These are phyloP conservation scores for Sarotherodon lohbergeri DNA, from an alignment of 2,113 vertebrate species.

Conservation along the genomic window DNA sequence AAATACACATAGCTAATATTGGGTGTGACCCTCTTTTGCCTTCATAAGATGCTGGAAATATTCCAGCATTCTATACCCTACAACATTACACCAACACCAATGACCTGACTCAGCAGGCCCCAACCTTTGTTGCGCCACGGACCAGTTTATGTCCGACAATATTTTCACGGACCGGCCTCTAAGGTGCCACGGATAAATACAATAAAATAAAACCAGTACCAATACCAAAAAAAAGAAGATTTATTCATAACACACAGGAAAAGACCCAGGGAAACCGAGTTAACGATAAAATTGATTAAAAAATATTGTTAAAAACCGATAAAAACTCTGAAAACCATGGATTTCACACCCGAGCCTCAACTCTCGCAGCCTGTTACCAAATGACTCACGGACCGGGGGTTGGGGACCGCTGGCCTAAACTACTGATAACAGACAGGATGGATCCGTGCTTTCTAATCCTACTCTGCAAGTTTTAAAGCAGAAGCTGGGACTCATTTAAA, in stretches of 20 bases:
- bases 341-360: background rate
- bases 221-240: background rate
- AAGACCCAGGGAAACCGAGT: rapidly evolving
- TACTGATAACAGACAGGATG: background rate
- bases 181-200: rapidly evolving
- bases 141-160: background rate
- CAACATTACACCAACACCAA: background rate
- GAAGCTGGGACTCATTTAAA: background rate
- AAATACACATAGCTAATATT: background rate
- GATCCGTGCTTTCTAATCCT: background rate
- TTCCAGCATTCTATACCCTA: background rate
- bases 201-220: background rate
- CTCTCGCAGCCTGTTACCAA: background rate
- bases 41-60: background rate
- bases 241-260: background rate
- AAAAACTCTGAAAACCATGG: background rate
- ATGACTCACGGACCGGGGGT: background rate
- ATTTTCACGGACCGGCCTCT: background rate
- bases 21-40: background rate
- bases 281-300: rapidly evolving
- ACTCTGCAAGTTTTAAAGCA: background rate
- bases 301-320: rapidly evolving
- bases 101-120: background rate
- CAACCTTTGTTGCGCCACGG: background rate
- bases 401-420: background rate